Base-by-base conservation (phyloP, 2,113 vertebrate genomes). In the Fulmarus glacialis region DNA sequence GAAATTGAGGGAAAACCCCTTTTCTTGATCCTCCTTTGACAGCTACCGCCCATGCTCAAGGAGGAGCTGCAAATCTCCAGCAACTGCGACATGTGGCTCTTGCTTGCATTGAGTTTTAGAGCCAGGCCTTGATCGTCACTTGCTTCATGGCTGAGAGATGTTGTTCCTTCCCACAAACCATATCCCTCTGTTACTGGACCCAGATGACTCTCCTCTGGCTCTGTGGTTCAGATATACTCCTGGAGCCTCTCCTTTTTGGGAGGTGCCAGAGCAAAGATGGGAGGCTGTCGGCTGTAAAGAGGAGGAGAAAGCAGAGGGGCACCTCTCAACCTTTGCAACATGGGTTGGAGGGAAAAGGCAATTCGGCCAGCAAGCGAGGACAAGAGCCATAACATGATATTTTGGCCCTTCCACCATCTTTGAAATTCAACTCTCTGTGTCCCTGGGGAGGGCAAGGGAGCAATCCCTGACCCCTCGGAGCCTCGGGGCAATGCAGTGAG, bases 51-150 rank as follows among this genome's bases (percentile, higher is more conserved):
- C 20, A 13, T 52, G 38, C 24, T 81, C 2, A 29, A 58, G 20
- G 19, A 42, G 20, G 18, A 77, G n/a, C 24, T 68, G 29, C 22
- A 68, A 66, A 52, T n/a, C 29, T 56, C 20, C 32, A 63, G 8
- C 7, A 40, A 12, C 45, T 53, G 27, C 56, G 66, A 4, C 15
- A 1, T 24, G 16, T 42, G 42, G 12, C 8, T 81, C 9, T 70
- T 45, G 42, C 22, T 68, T 80, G 34, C 13, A 17, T 3, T 75
- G 56, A 27, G 62, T 30, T 60, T 13, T 20, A 71, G 15, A 91
- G 19, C 3, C 50, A 43, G 45, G 12, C 10, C 42, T 68, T 32
- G 48, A 12, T n/a, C 0, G 0, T n/a, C 27, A 36, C 14, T 86
- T 83, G 4, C 10, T 72, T 80, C 6, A 9, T 45, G 27, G 14